Evolutionary conservation across 2,888 invertebrate genomes (phyloP).

Genomic region (Catocala fraxini): DNA sequence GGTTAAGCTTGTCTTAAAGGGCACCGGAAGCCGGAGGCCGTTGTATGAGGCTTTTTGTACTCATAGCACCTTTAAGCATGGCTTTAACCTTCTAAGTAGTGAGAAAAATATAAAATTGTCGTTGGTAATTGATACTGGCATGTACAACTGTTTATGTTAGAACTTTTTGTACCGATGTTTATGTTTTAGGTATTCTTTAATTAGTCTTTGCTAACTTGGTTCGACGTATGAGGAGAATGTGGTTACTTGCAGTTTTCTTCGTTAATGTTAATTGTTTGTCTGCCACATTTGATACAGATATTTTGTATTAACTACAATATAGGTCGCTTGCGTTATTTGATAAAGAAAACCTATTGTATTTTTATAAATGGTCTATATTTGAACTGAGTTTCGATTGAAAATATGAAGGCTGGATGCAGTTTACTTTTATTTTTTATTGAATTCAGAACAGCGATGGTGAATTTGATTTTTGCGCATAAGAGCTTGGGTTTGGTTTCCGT

Average conservation of each 20-base stretch:
- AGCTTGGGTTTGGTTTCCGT: too few relatives aligned
- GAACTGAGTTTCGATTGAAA: too few relatives aligned
- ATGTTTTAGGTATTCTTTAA: slow-evolving; percentile 25
- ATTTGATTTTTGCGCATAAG: too few relatives aligned
- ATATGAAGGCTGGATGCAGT: too few relatives aligned
- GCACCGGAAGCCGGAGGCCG: slow-evolving; percentile 54
- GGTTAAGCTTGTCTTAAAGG: slow-evolving; percentile 56
- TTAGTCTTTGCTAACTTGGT: slow-evolving; percentile 2
- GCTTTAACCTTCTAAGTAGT: slow-evolving; percentile 19
- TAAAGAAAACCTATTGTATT: too few relatives aligned
- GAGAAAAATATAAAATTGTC: slow-evolving; percentile 18
- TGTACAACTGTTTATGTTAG: neutral
- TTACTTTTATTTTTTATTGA: too few relatives aligned
- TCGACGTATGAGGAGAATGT: neutral
- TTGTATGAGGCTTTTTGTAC: slow-evolving; percentile 43
- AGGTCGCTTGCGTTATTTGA: too few relatives aligned
- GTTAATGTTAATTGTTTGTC: slow-evolving; percentile 1
- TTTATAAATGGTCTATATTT: too few relatives aligned
- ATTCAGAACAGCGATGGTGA: too few relatives aligned
- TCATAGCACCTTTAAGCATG: slow-evolving; percentile 20
- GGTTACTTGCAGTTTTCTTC: neutral
- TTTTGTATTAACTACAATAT: too few relatives aligned
- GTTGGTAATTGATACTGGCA: slow-evolving; percentile 16
- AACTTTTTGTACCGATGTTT: slow-evolving; percentile 13
- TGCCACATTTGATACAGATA: neutral